Conservation (phyloP, 2,113 vertebrate species). For the Hucho hucho region DNA sequence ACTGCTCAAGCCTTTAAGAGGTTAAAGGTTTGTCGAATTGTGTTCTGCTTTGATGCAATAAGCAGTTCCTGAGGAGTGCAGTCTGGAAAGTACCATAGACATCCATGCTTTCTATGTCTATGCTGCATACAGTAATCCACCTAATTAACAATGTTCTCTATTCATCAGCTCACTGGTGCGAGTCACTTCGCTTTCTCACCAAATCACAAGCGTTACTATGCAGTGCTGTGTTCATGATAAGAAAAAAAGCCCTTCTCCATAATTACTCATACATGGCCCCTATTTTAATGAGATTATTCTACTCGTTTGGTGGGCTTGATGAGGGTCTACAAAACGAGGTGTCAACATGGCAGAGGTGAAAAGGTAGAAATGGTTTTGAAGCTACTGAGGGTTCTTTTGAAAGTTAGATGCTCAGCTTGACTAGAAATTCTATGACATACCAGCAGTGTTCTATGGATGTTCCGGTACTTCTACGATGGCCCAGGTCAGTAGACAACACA, state of each 20-base stretch:
- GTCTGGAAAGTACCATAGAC: not conserved
- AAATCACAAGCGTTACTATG: not conserved
- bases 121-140: not conserved
- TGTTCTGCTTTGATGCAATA: not conserved
- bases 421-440: no score
- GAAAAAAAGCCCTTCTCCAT: not conserved
- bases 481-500: no score
- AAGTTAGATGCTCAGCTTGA: no score
- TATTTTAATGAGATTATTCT: constrained; percentile 14
- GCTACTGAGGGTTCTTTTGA: no score
- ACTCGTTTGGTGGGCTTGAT: constrained; percentile 10
- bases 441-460: no score
- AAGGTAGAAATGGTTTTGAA: no score
- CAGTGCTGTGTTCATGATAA: not conserved
- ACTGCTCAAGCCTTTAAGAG: not conserved
- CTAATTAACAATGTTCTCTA: constrained; percentile 17
- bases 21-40: not conserved
- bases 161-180: constrained; percentile 12
- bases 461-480: no score
- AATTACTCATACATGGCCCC: not conserved
- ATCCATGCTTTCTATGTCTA: not conserved
- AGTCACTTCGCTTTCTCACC: not conserved
- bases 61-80: not conserved
- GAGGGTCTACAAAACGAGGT: not conserved
- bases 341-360: not conserved